Conservation (phyloP, 2,797 vertebrate genomes). For the Mormyrops attenuatus region DNA sequence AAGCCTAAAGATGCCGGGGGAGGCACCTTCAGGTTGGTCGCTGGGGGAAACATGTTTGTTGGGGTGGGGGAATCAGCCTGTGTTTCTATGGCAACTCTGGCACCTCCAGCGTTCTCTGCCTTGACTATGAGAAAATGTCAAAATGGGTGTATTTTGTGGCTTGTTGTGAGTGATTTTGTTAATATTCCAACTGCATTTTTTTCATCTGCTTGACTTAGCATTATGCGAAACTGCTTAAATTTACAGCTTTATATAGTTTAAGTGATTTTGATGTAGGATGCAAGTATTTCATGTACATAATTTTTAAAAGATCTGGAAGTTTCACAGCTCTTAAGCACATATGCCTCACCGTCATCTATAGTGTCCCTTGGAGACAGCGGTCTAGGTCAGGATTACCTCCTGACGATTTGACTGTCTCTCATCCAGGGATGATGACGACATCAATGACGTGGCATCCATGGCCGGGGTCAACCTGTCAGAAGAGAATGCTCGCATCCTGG, state of each 20-base stretch:
- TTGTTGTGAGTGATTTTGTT: not conserved
- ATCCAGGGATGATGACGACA: slow-evolving; percentile 90
- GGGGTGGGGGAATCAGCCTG: not conserved
- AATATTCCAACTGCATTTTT: not conserved
- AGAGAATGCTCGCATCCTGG: slow-evolving; percentile 89
- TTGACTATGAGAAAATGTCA: not conserved
- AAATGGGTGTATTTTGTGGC: not conserved
- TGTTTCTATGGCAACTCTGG: not conserved
- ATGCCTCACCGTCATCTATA: not conserved
- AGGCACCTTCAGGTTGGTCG: slow-evolving; percentile 83
- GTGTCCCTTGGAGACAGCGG: not conserved
- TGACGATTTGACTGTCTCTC: not conserved
- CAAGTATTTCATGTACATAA: not conserved
- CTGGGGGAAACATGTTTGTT: not conserved
- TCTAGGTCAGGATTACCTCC: not conserved
- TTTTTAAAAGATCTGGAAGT: not conserved
- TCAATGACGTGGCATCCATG: slow-evolving; percentile 97
- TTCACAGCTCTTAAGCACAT: not conserved
- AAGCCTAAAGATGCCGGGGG: slow-evolving; percentile 83
- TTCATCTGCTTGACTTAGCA: not conserved
- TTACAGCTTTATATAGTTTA: not conserved
- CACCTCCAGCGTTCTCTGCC: not conserved
- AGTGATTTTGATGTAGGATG: not conserved
- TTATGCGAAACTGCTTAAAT: not conserved
- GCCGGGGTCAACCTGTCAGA: slow-evolving; percentile 94